Evolutionary conservation across 1,140 invertebrate species (phyloP).

Genomic region (Drosophila teissieri): DNA sequence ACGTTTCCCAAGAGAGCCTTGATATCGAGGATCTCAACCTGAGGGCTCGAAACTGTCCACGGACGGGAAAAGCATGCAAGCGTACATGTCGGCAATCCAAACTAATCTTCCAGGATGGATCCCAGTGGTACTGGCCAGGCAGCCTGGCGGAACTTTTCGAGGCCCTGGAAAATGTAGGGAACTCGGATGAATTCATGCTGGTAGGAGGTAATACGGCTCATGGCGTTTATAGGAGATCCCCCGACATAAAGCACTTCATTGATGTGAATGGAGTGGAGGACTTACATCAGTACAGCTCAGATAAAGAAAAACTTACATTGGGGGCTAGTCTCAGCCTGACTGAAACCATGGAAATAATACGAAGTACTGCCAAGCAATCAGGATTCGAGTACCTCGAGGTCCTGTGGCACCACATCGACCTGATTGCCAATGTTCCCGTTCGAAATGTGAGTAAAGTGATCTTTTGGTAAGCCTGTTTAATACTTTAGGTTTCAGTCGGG

Average conservation of each 20-base stretch:
- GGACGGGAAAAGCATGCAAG: constrained; percentile 35
- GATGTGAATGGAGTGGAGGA: constrained; percentile 89
- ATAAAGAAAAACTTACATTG: constrained; percentile 84
- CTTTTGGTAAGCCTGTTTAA: rapidly evolving
- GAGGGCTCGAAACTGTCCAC: constrained; percentile 53
- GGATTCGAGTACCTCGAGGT: constrained; percentile 85
- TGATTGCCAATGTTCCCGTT: constrained; percentile 90
- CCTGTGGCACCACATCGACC: constrained; percentile 86
- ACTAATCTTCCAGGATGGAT: constrained; percentile 66
- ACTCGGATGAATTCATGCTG: constrained; percentile 85
- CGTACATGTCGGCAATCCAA: constrained; percentile 76
- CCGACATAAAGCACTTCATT: constrained; percentile 87
- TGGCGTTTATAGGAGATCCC: constrained; percentile 87
- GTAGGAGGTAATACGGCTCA: constrained; percentile 86
- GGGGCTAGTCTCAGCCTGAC: constrained; percentile 89
- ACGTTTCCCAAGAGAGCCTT: constrained; percentile 84
- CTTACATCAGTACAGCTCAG: constrained; percentile 85
- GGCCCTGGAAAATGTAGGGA: constrained; percentile 85
- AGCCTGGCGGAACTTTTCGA: constrained; percentile 86
- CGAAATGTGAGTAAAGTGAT: constrained; percentile 86
- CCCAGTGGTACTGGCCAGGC: constrained; percentile 75
- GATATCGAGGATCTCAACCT: constrained; percentile 73
- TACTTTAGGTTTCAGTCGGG: constrained; percentile 84
- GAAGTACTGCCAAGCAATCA: constrained; percentile 84
- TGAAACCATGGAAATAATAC: constrained; percentile 87